Percentiles rank a stretch among this genome's conserved stretches.
Evolutionary conservation across 2,113 vertebrate species (phyloP).

Genomic region (Archocentrus centrarchus): DNA sequence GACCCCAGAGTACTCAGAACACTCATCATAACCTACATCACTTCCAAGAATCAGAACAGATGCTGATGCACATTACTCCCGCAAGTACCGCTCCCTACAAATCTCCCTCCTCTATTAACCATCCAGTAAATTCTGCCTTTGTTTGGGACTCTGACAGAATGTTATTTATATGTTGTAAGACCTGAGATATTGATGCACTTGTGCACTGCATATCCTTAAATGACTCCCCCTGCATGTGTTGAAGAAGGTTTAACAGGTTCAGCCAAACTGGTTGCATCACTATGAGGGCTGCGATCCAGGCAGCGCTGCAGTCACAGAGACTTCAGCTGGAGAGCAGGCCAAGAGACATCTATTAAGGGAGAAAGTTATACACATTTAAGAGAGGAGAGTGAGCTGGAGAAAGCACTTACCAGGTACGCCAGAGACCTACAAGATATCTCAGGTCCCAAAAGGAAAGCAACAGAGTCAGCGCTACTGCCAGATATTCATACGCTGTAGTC

Average conservation of each 20-base stretch:
- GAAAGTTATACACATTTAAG: slow-evolving; percentile 39
- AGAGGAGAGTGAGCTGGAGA: slow-evolving; percentile 28
- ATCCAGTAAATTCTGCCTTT: slow-evolving; percentile 31
- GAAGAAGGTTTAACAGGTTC: slow-evolving; percentile 63
- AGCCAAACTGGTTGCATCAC: slow-evolving; percentile 69
- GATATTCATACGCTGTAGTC: background rate
- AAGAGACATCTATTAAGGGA: slow-evolving; percentile 41
- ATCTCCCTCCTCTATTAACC: background rate
- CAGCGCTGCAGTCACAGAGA: slow-evolving; percentile 47
- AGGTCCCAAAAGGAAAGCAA: slow-evolving; percentile 1
- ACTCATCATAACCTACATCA: slow-evolving; percentile 46
- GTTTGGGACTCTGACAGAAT: background rate
- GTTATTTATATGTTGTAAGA: slow-evolving; percentile 16
- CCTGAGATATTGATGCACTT: slow-evolving; percentile 22
- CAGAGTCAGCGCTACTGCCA: background rate
- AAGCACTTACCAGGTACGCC: slow-evolving; percentile 1
- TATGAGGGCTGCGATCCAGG: slow-evolving; percentile 46
- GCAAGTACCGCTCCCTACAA: background rate
- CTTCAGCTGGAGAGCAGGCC: slow-evolving; percentile 42
- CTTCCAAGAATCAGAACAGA: slow-evolving; percentile 64
- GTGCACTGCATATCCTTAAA: slow-evolving; percentile 42
- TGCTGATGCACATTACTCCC: slow-evolving; percentile 42
- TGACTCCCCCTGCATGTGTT: slow-evolving; percentile 56
- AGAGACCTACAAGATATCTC: slow-evolving; percentile 11
- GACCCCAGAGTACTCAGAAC: slow-evolving; percentile 40